Percentiles rank a stretch among this genome's conserved stretches.
These are phyloP conservation scores for Indicator indicator DNA, from an alignment of 2,113 vertebrate species.

Conservation along the genomic window DNA sequence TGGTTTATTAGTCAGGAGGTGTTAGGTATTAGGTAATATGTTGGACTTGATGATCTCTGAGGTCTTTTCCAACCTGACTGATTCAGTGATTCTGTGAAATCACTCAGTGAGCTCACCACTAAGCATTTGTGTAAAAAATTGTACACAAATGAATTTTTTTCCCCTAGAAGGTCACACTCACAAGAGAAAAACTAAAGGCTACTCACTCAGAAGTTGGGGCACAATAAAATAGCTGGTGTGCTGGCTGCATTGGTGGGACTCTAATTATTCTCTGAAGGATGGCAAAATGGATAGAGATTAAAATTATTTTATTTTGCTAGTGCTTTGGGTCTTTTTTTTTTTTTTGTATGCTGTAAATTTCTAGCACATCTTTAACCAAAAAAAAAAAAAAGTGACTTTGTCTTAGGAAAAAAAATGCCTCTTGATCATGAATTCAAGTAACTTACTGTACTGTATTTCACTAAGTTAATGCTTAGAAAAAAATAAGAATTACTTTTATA, in stretches of 20 bases:
- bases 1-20: no score
- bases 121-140: neutral
- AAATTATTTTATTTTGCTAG: conserved; percentile 7
- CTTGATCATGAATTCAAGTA: conserved; percentile 22
- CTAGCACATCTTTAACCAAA: conserved; percentile 10
- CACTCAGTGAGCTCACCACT: neutral
- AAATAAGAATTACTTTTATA: conserved; percentile 20
- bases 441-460: neutral
- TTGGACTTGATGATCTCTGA: no score
- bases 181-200: neutral
- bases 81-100: neutral
- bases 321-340: neutral
- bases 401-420: conserved; percentile 1
- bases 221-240: neutral
- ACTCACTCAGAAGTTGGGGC: neutral
- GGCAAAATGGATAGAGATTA: neutral
- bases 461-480: neutral
- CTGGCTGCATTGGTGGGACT: neutral
- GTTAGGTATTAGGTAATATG: no score
- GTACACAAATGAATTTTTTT: neutral
- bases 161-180: neutral
- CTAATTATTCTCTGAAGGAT: conserved; percentile 17
- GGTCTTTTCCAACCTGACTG: no score
- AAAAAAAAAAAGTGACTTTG: neutral
- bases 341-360: conserved; percentile 15